A percentile compares a stretch with the other conserved stretches of the same genome.
These are phyloP conservation scores for Hoplodrina blanda DNA, from an alignment of 2,888 invertebrate genomes.

Conservation along the genomic window DNA sequence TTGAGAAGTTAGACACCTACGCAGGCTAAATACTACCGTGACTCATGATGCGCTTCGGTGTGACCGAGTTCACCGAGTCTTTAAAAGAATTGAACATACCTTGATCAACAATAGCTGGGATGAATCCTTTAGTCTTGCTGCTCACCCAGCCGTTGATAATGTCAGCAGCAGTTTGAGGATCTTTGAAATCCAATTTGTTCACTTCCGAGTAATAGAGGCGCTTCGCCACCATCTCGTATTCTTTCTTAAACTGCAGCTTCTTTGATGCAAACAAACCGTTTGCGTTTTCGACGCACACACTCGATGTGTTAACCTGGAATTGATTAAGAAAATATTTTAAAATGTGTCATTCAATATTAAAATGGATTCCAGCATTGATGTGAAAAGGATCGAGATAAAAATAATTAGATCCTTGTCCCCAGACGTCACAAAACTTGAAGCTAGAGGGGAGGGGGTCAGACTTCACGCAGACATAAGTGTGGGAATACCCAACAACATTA, in stretches of 20 bases:
- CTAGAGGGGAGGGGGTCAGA: background rate
- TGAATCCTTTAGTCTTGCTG: constrained; percentile 89
- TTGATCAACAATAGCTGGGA: constrained; percentile 88
- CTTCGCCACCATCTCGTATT: constrained; percentile 84
- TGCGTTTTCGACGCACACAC: constrained; percentile 81
- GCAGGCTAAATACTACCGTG: no score
- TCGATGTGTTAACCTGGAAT: constrained; percentile 74
- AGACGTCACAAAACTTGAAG: background rate
- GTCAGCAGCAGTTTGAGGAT: constrained; percentile 79
- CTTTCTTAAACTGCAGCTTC: constrained; percentile 77
- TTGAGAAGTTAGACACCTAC: no score
- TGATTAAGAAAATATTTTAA: background rate
- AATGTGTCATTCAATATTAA: background rate
- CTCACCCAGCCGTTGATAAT: constrained; percentile 92
- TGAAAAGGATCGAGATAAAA: no score
- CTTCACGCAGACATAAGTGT: background rate
- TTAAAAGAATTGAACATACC: constrained; percentile 78
- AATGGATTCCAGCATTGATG: no score
- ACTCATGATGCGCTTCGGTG: no score
- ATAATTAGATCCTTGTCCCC: no score
- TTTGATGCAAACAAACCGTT: constrained; percentile 88
- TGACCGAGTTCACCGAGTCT: no score
- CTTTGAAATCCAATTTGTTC: constrained; percentile 86
- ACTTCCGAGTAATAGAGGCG: constrained; percentile 88
- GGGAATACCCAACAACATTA: constrained; percentile 21